These are phyloP conservation scores for Aphelinus atriplicis DNA, from an alignment of 1,140 invertebrate species.

Conservation along the genomic window DNA sequence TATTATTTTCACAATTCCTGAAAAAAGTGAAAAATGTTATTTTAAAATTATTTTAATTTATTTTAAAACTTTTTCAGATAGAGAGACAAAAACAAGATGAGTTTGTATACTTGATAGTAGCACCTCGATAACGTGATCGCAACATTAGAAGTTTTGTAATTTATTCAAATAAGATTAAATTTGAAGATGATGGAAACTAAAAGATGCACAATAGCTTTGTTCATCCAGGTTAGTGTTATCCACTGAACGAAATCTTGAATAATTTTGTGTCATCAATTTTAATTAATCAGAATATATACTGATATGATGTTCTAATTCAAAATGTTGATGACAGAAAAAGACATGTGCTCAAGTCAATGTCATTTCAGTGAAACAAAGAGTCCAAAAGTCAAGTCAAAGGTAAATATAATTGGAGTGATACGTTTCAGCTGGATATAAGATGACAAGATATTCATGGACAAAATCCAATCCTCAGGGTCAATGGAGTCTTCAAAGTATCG, in stretches of 20 bases:
- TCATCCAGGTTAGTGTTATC: no score
- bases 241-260: conserved; percentile 67
- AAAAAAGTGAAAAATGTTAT: no score
- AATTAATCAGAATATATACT: background rate
- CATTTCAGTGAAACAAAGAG: conserved; percentile 71
- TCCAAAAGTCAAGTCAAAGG: conserved; percentile 78
- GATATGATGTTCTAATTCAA: background rate
- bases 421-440: conserved; percentile 53
- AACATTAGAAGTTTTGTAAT: no score
- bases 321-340: conserved; percentile 59
- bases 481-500: conserved; percentile 69
- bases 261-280: conserved; percentile 67
- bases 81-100: no score
- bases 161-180: no score
- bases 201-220: conserved; percentile 66
- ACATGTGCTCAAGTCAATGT: conserved; percentile 74
- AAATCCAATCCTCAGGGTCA: conserved; percentile 57
- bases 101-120: no score
- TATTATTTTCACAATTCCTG: conserved; percentile 3
- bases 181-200: conserved; percentile 55
- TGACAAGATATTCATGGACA: conserved; percentile 63
- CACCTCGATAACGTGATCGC: no score
- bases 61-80: no score
- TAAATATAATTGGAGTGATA: conserved; percentile 50
- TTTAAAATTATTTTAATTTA: no score